Conservation (phyloP, 2,113 vertebrate genomes). For the Cavia porcellus region DNA sequence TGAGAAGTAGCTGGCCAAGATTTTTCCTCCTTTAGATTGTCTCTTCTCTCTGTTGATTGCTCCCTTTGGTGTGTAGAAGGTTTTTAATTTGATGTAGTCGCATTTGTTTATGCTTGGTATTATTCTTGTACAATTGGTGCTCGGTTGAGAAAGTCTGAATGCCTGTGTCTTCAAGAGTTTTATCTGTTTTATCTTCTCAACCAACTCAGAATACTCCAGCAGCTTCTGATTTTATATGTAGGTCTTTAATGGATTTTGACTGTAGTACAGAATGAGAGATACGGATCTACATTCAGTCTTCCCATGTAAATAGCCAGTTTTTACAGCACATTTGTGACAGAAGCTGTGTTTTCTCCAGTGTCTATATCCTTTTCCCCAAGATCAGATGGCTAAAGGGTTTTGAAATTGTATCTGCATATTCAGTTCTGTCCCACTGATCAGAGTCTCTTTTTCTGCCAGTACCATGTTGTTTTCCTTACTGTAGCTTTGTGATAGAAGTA, state of each 20-base stretch:
- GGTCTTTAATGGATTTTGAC: neutral
- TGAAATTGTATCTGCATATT: neutral
- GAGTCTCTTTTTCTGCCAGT: neutral
- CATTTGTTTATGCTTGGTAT: neutral
- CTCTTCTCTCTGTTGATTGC: neutral
- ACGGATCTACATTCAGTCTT: neutral
- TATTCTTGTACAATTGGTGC: neutral
- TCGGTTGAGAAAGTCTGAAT: neutral
- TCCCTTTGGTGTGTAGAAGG: neutral
- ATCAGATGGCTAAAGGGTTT: neutral
- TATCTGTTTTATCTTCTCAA: neutral
- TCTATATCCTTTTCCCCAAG: neutral
- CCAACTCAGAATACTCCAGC: neutral
- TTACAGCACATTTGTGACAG: neutral
- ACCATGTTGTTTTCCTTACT: neutral
- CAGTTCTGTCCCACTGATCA: neutral
- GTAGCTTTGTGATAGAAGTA: neutral
- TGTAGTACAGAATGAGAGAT: neutral
- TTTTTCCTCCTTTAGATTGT: neutral
- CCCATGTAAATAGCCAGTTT: neutral
- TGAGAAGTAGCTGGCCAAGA: neutral
- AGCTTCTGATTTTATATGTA: neutral
- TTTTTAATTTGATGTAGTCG: neutral
- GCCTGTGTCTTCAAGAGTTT: neutral
- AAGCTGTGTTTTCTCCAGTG: neutral